These are phyloP conservation scores for Darevskia mixta DNA, from an alignment of 2,797 vertebrate species.

Conservation along the genomic window DNA sequence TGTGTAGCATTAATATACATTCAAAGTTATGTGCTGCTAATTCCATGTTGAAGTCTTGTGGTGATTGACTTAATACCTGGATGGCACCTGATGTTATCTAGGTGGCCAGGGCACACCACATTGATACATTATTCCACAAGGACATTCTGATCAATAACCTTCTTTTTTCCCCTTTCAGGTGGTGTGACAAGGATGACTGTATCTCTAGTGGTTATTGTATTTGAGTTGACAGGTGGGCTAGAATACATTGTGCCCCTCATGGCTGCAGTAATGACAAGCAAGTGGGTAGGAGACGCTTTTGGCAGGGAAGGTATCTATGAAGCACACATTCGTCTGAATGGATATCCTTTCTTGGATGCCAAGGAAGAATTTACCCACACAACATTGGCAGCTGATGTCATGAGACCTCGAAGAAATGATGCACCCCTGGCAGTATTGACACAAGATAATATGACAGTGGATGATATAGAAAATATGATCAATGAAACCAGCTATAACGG, in stretches of 20 bases:
- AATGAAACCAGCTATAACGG: conserved; percentile 97
- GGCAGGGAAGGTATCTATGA: conserved; percentile 98
- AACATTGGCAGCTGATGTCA: conserved; percentile 95
- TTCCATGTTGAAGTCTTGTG: not conserved
- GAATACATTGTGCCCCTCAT: conserved; percentile 99
- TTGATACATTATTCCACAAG: not conserved
- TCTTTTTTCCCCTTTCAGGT: conserved; percentile 79
- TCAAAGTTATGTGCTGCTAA: not conserved
- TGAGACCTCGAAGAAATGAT: conserved; percentile 92
- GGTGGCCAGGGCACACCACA: conserved; percentile 13
- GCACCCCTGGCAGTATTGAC: conserved; percentile 93
- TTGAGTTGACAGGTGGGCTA: conserved; percentile 96
- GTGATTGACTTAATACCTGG: not conserved
- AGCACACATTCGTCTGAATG: conserved; percentile 96
- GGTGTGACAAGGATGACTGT: conserved; percentile 99
- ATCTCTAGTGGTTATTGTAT: conserved; percentile 97
- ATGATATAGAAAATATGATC: conserved; percentile 94
- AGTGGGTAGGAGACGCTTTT: conserved; percentile 99
- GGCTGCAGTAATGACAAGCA: conserved; percentile 99
- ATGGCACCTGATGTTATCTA: not conserved
- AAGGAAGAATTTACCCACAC: conserved; percentile 99
- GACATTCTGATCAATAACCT: not conserved
- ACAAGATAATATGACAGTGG: conserved; percentile 96
- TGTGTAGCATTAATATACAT: not conserved
- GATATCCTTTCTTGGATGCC: conserved; percentile 97